Evolutionary conservation across 1,140 invertebrate species (phyloP), one percentile per base, ranked within the genome.

Genomic region (Coenobita brevimanus): DNA sequence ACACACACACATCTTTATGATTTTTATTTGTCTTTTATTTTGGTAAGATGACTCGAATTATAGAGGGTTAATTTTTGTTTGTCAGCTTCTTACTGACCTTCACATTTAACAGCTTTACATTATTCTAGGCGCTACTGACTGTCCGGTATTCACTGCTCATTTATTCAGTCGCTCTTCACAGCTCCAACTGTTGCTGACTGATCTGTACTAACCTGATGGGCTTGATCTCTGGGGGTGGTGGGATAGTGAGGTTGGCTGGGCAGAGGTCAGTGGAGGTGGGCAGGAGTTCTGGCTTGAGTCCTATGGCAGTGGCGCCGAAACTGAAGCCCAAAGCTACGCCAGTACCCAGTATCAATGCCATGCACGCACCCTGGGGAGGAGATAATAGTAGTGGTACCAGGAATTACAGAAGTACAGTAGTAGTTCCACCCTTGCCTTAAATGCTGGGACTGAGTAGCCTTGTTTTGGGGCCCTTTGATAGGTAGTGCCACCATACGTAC

Each of bases 201-300:
- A 6, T 33, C 21, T 30, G 15, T 27, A 0, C 64, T 24, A n/a
- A 69, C 73, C 84, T 75, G 73, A 62, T 50, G n/a, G 69, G 71
- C 10, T 36, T 33, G 3, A 24, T 43, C 24, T 73, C 75, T 36
- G 62, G 33, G 27, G 73, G 30, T 41, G 41, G 24, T 30, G 79
- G 78, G 15, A 89, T 41, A 30, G 71, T 76, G 24, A 88, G 41
- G 84, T 88, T 75, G n/a, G 50, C 27, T 4, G 73, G 80, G 69
- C 87, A 89, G 17, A 41, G 30, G 69, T 82, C 79, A 1, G 76
- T 79, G 13, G 79, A 60, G 30, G 87, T 43, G 46, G 87, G 87
- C 67, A 89, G 67, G 3, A 84, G n/a, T 17, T 73, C 46, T 1
- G 87, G 87, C 27, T 57, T 64, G 57, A 69, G 17, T 0, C 87